phyloP scores from a whole-genome alignment of 2,113 vertebrate genomes.

The Cyrtonyx montezumae region DNA sequence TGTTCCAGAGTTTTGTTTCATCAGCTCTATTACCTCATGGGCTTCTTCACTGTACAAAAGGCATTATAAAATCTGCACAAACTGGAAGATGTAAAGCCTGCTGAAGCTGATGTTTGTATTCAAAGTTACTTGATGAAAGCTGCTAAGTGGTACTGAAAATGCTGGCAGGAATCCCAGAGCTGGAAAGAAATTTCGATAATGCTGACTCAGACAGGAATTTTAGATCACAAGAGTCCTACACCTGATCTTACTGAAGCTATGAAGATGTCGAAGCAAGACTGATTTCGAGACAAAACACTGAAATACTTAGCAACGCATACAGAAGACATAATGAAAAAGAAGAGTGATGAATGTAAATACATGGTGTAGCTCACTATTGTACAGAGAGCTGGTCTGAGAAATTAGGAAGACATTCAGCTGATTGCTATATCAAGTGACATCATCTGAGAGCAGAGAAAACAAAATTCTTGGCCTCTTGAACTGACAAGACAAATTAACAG shows the following conservation, averaged over 20 bases:
- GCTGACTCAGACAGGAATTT: conserved; percentile 60
- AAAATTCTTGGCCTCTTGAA: not conserved
- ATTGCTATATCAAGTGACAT: not conserved
- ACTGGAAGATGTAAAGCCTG: not conserved
- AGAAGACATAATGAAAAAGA: not conserved
- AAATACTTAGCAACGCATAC: not conserved
- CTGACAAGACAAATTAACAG: not conserved
- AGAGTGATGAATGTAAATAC: not conserved
- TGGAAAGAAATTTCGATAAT: conserved; percentile 36
- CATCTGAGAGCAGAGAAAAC: not conserved
- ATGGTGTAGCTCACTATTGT: not conserved
- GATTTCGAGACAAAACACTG: not conserved
- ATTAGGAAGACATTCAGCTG: not conserved
- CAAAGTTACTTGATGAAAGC: conserved; percentile 30
- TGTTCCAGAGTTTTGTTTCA: conserved; percentile 42
- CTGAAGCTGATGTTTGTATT: conserved; percentile 30
- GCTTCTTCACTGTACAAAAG: not conserved
- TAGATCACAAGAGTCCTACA: not conserved
- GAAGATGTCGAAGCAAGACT: not conserved
- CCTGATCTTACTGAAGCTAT: conserved; percentile 14
- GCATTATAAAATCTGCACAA: not conserved
- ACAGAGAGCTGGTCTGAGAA: not conserved
- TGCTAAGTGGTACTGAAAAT: conserved; percentile 48
- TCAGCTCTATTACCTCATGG: not conserved
- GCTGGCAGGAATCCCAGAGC: conserved; percentile 59